Conservation (phyloP, 2,888 invertebrate species). For the Exephanes ischioxanthus region DNA sequence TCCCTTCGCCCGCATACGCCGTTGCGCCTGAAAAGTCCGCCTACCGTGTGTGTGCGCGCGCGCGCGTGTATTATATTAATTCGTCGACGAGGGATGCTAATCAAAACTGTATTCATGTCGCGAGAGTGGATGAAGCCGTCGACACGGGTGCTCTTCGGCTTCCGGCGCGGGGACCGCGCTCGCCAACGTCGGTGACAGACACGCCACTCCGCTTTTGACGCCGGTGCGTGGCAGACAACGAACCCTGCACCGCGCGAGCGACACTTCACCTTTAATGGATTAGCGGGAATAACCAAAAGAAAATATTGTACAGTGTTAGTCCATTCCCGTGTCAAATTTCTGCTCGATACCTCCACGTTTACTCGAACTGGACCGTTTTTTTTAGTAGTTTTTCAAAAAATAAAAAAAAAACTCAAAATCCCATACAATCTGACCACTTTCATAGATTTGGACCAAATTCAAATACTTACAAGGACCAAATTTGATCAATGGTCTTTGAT, state of each 20-base stretch:
- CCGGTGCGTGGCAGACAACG: not conserved
- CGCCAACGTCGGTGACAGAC: constrained; percentile 5
- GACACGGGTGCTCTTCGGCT: not conserved
- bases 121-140: not conserved
- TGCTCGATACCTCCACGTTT: too few relatives aligned
- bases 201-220: not conserved
- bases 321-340: too few relatives aligned
- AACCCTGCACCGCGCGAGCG: not conserved
- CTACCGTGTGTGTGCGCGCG: not conserved
- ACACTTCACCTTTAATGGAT: not conserved
- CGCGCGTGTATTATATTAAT: constrained; percentile 8
- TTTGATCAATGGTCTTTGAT: too few relatives aligned
- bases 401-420: too few relatives aligned
- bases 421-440: too few relatives aligned
- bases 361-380: too few relatives aligned
- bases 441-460: too few relatives aligned
- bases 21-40: not conserved
- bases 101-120: constrained; percentile 33
- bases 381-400: too few relatives aligned
- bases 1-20: not conserved
- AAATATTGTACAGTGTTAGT: not conserved
- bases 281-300: constrained; percentile 11
- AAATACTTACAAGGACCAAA: too few relatives aligned
- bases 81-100: constrained; percentile 8
- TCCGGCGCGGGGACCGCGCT: not conserved